Evolutionary conservation across 2,888 invertebrate genomes (phyloP).

Genomic region (Idaea aversata): DNA sequence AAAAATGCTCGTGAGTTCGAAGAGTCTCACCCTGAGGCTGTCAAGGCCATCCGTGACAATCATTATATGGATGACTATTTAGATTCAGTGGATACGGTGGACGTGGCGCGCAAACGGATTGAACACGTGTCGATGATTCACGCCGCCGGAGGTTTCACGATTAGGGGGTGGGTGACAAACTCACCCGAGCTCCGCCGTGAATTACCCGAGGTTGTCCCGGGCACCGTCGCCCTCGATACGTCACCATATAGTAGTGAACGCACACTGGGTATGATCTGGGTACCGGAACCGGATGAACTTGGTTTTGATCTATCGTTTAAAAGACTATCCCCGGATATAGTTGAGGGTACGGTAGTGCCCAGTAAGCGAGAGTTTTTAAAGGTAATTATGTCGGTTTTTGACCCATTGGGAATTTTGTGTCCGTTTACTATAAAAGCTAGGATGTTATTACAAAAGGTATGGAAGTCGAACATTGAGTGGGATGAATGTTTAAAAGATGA

Average conservation of each 20-base stretch:
- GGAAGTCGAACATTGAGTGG: conserved; percentile 21
- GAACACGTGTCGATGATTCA: not conserved
- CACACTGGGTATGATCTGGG: conserved; percentile 27
- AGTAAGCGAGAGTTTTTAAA: conserved; percentile 26
- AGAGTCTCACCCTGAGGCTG: conserved; percentile 17
- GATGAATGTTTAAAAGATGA: conserved; percentile 16
- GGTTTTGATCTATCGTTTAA: conserved; percentile 23
- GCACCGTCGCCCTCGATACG: not conserved
- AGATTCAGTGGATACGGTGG: not conserved
- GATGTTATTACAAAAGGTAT: conserved; percentile 29
- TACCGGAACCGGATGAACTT: conserved; percentile 16
- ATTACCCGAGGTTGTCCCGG: too few relatives aligned
- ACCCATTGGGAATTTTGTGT: conserved; percentile 27
- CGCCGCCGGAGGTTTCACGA: not conserved
- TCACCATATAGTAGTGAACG: conserved; percentile 1
- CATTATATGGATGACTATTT: conserved; percentile 9
- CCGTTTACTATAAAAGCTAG: conserved; percentile 31
- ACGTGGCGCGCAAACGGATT: not conserved
- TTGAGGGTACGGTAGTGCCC: conserved; percentile 19
- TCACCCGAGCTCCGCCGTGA: too few relatives aligned
- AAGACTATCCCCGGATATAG: conserved; percentile 16
- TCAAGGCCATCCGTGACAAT: not conserved
- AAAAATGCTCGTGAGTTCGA: conserved; percentile 24
- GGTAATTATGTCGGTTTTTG: conserved; percentile 23
- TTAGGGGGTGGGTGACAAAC: not conserved